These are phyloP conservation scores for Diaperis boleti DNA, from an alignment of 2,888 invertebrate species.

Conservation along the genomic window DNA sequence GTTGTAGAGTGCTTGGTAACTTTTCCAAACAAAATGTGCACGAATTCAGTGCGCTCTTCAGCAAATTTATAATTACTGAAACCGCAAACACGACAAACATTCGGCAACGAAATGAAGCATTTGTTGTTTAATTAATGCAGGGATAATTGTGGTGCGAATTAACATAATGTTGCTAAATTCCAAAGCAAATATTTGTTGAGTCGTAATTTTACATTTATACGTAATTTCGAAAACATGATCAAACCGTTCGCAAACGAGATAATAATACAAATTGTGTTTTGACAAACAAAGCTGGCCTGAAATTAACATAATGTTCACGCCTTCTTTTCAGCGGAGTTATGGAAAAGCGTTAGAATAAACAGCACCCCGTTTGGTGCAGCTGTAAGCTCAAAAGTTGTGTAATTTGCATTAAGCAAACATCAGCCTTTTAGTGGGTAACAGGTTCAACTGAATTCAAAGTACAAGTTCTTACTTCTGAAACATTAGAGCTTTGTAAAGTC, in stretches of 20 bases:
- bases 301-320: too few species aligned
- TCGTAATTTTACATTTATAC: background rate
- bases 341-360: background rate
- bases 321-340: too few species aligned
- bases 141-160: background rate
- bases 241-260: too few species aligned
- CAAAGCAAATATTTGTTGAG: background rate
- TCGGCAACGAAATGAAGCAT: background rate
- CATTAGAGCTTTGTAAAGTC: background rate
- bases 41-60: background rate
- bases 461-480: background rate
- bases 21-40: background rate
- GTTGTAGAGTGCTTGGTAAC: background rate
- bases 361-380: background rate
- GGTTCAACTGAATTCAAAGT: background rate
- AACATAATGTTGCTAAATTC: background rate
- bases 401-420: background rate
- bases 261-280: too few species aligned
- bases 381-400: background rate
- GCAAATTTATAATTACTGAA: background rate
- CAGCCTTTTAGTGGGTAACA: background rate
- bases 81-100: background rate
- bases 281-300: too few species aligned
- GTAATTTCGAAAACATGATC: background rate
- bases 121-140: background rate